These are phyloP conservation scores for Heterotis niloticus DNA, from an alignment of 2,113 vertebrate genomes.

Conservation along the genomic window DNA sequence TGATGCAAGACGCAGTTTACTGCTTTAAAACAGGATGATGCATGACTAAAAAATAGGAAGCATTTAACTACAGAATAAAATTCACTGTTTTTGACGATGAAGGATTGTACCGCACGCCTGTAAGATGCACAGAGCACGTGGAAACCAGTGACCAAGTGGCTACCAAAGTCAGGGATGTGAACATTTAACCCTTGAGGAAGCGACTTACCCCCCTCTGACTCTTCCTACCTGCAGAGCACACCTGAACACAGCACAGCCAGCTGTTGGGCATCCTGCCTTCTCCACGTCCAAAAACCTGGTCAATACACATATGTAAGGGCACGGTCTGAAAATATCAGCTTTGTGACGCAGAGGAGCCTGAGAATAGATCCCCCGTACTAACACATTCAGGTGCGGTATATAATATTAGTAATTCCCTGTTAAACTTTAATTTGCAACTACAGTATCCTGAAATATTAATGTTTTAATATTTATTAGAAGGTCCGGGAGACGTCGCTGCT, in stretches of 20 bases:
- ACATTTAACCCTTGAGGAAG: too few species aligned
- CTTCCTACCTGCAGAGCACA: neutral
- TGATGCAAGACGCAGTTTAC: too few species aligned
- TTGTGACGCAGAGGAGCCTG: neutral
- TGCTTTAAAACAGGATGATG: too few species aligned
- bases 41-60: too few species aligned
- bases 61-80: too few species aligned
- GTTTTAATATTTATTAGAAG: too few species aligned
- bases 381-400: neutral
- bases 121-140: too few species aligned
- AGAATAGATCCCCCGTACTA: neutral
- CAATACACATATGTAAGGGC: neutral
- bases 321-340: neutral
- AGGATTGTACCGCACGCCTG: too few species aligned
- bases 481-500: neutral
- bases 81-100: too few species aligned
- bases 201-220: too few species aligned
- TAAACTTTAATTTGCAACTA: neutral
- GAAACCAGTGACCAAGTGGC: too few species aligned
- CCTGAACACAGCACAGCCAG: neutral
- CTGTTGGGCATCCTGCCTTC: slow-evolving; percentile 11
- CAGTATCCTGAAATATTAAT: neutral
- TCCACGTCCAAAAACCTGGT: slow-evolving; percentile 1
- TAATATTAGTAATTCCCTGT: neutral
- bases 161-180: too few species aligned